These are phyloP conservation scores for Nematostella vectensis DNA, from an alignment of 92 coral and sea anemone genomes.

Conservation along the genomic window DNA sequence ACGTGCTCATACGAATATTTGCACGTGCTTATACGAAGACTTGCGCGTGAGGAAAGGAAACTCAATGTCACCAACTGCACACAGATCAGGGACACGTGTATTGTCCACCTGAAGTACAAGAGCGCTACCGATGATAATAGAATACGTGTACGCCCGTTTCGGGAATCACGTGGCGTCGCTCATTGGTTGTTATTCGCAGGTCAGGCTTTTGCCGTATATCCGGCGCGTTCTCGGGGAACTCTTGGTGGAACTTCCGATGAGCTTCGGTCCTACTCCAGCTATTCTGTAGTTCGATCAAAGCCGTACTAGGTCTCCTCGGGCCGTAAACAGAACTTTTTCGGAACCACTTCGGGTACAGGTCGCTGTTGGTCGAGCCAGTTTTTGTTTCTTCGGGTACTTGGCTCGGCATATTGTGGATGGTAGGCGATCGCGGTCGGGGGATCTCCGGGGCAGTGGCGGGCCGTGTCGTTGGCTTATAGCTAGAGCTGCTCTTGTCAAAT, in stretches of 20 bases:
- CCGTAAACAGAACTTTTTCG: slow-evolving; percentile 43
- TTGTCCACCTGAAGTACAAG: no score
- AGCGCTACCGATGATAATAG: slow-evolving; percentile 75
- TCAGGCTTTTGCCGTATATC: slow-evolving; percentile 95
- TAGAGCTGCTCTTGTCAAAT: slow-evolving; percentile 1
- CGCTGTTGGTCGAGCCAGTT: slow-evolving; percentile 69
- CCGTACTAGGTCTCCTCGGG: slow-evolving; percentile 56
- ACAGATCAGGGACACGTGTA: no score
- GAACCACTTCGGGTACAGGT: slow-evolving; percentile 78
- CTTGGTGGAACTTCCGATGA: slow-evolving; percentile 75
- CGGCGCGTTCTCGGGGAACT: slow-evolving; percentile 91
- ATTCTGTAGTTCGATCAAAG: slow-evolving; percentile 55
- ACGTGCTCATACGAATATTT: no score
- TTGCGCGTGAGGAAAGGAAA: no score
- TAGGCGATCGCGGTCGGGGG: slow-evolving; percentile 39
- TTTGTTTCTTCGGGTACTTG: slow-evolving; percentile 54
- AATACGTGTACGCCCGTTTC: slow-evolving; percentile 90
- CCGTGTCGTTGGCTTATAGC: slow-evolving; percentile 19
- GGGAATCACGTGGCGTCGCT: slow-evolving; percentile 79
- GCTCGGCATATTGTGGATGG: slow-evolving; percentile 65
- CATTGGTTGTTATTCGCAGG: slow-evolving; percentile 86
- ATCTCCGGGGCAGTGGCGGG: slow-evolving; percentile 78
- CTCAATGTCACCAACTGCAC: no score
- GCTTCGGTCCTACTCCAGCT: slow-evolving; percentile 81
- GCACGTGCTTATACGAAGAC: no score